A percentile compares a stretch with the other conserved stretches of the same genome.
phyloP scores from a whole-genome alignment of 2,797 vertebrate species.

The Anguilla megastoma region DNA sequence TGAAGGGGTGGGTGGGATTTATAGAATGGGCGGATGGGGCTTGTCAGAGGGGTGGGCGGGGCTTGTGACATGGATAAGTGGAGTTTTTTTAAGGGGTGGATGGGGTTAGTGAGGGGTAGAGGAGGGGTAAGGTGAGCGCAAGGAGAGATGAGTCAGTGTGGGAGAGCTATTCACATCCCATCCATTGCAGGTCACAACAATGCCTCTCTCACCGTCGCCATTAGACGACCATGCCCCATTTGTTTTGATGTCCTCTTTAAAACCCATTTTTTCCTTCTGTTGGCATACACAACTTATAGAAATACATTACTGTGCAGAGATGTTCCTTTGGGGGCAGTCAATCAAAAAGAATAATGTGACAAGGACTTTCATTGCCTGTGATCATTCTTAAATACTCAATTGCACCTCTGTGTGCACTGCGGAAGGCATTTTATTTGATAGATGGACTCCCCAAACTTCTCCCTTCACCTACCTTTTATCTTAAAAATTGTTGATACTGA shows the following conservation, averaged over 20 bases:
- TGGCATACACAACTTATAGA: constrained; percentile 11
- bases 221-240: constrained; percentile 13
- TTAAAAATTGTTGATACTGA: not conserved
- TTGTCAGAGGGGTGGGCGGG: not conserved
- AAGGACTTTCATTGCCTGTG: not conserved
- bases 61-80: not conserved
- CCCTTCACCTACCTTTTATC: not conserved
- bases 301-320: not conserved
- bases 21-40: not conserved
- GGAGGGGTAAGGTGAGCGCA: not conserved
- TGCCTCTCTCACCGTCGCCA: not conserved
- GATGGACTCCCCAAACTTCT: not conserved
- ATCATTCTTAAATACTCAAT: constrained; percentile 21
- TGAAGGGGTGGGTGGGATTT: not conserved
- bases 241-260: not conserved
- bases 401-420: not conserved
- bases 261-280: constrained; percentile 8
- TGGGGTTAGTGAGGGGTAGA: not conserved
- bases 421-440: not conserved
- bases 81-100: not conserved
- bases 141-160: not conserved
- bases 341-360: constrained; percentile 18
- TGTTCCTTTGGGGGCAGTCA: constrained; percentile 17
- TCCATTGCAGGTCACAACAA: not conserved
- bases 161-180: not conserved